phyloP scores from a whole-genome alignment of 2,797 vertebrate genomes.

The Ceryle rudis region DNA sequence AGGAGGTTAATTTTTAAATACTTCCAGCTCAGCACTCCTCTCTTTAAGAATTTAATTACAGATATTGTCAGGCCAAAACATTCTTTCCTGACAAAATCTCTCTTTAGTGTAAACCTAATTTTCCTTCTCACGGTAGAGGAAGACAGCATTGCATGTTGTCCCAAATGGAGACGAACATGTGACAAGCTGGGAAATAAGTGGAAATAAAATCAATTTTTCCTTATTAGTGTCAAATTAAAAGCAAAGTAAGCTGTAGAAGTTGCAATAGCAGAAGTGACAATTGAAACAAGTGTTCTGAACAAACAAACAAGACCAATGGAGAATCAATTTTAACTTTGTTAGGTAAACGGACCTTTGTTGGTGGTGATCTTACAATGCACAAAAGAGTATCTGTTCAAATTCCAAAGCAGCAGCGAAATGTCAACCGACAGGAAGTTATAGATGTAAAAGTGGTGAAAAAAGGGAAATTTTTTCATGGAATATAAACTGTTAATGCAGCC shows the following conservation, averaged over 20 bases:
- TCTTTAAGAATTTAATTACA: slow-evolving; percentile 34
- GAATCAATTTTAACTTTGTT: slow-evolving; percentile 30
- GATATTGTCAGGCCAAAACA: neutral
- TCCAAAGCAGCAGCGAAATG: neutral
- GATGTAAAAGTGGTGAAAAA: neutral
- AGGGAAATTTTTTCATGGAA: neutral
- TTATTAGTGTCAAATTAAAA: slow-evolving; percentile 56
- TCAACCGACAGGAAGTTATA: neutral
- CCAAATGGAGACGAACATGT: slow-evolving; percentile 19
- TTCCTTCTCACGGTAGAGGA: neutral
- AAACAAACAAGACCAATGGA: neutral
- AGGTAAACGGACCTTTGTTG: neutral
- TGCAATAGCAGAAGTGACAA: slow-evolving; percentile 4
- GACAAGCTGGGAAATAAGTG: slow-evolving; percentile 24
- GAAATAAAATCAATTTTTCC: slow-evolving; percentile 60
- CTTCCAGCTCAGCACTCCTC: neutral
- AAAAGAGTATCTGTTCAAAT: neutral
- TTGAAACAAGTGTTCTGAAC: slow-evolving; percentile 10
- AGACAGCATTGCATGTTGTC: neutral
- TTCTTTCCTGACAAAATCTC: neutral
- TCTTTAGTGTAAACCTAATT: slow-evolving; percentile 12
- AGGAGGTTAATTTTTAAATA: slow-evolving; percentile 31
- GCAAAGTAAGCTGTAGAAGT: slow-evolving; percentile 24
- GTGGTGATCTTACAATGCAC: neutral
- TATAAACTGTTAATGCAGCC: neutral